Base-by-base conservation (phyloP, 2,888 invertebrate species). In the Notodonta ziczac region DNA sequence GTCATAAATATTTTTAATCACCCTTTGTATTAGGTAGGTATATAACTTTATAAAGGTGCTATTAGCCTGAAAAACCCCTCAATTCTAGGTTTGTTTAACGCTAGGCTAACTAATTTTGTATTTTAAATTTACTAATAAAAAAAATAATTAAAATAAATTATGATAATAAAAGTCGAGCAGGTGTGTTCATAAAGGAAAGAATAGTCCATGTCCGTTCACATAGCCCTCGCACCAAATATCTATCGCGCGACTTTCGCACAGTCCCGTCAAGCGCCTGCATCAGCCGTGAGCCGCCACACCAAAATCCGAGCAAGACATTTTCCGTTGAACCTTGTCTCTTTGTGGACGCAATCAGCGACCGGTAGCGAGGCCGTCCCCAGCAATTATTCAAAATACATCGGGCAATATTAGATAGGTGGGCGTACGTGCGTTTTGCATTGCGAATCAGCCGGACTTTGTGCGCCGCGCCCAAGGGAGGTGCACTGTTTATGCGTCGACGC, bases 371-470 rank as follows among this genome's bases (percentile, higher is more conserved):
- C 82, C 81, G 82, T 84, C 80, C 83, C 78, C 85, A 83, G 87
- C 90, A 93, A 93, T 92, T 92, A 93, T 93, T 92, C 93, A 92
- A 91, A 93, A 92, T 91, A 91, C 92, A 91, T 90, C 87, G 85
- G 84, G 85, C 90, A 88, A 90, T 92, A 91, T 93, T 93, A 93
- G 91, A 92, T 92, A 91, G 90, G 89, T 88, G 87, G 84, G 85
- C 83, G 83, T 83, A 16, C 44, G 44, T 88, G 88, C 91, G 90
- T 92, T 92, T 91, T 91, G 92, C 91, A 92, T 92, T 93, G 88
- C 83, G 93, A 90, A 93, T 91, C 90, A 88, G 89, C 81, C 82
- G 83, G 87, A 89, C 90, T 90, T 89, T 90, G 89, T 90, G 81
- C 74, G 77, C 72, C 72, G 74, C 70, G 70, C 88, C 81, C 88